phyloP scores from a whole-genome alignment of 2,113 vertebrate genomes.

The Rousettus leschenaultii region DNA sequence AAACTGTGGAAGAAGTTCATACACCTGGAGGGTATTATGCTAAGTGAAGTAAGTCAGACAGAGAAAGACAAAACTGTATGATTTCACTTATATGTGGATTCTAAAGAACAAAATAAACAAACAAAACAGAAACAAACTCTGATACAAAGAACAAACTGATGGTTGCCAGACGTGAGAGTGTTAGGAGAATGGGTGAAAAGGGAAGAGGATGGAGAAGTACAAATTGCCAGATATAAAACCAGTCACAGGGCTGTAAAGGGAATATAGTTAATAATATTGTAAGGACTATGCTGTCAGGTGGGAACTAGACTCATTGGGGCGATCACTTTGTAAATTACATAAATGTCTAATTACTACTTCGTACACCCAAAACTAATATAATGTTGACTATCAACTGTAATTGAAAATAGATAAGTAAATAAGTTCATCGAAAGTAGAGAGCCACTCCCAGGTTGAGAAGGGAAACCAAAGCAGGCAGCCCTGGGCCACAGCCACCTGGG shows the following conservation, averaged over 20 bases:
- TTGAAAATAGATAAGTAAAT: too few relatives aligned
- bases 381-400: background rate
- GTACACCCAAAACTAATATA: background rate
- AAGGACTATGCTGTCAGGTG: background rate
- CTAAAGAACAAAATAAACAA: background rate
- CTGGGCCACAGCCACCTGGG: fast-evolving
- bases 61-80: too few relatives aligned
- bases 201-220: background rate
- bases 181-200: background rate
- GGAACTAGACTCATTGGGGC: too few relatives aligned
- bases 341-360: background rate
- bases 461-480: background rate
- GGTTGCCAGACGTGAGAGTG: background rate
- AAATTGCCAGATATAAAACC: background rate
- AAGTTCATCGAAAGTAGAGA: background rate
- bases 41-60: background rate
- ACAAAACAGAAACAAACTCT: background rate
- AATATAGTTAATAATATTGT: background rate
- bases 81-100: background rate
- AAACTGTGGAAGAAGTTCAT: background rate
- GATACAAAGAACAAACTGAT: background rate
- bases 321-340: background rate
- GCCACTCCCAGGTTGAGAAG: background rate
- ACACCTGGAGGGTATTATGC: background rate
- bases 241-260: background rate